Evolutionary conservation across 2,797 vertebrate genomes (phyloP).

Genomic region (Syngnathus acus): DNA sequence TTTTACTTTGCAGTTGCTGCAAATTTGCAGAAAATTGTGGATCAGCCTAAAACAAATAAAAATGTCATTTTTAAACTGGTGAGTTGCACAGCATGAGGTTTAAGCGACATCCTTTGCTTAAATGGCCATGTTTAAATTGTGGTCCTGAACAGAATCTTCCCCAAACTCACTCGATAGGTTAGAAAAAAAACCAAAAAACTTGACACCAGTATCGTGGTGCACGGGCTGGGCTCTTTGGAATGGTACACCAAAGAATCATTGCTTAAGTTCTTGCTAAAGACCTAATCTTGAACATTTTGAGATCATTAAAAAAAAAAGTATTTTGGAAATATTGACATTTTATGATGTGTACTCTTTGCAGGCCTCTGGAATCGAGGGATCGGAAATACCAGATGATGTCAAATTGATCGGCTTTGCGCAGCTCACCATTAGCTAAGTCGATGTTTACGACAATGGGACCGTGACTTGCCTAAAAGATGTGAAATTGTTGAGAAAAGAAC

Average conservation of each 20-base stretch:
- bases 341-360: conserved; percentile 34
- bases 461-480: conserved; percentile 75
- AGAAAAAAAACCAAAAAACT: no score
- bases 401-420: conserved; percentile 97
- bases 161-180: no score
- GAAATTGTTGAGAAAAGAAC: conserved; percentile 47
- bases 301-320: no score
- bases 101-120: not conserved
- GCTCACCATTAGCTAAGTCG: conserved; percentile 93
- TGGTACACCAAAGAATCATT: no score
- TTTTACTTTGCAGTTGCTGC: conserved; percentile 83
- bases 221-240: no score
- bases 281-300: no score
- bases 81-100: conserved; percentile 49
- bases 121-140: no score
- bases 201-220: no score
- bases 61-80: conserved; percentile 98
- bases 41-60: conserved; percentile 89
- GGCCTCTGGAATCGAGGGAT: conserved; percentile 90
- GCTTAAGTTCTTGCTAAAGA: no score
- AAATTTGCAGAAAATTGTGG: conserved; percentile 98
- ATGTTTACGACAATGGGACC: conserved; percentile 53
- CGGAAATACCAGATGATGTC: conserved; percentile 90
- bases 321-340: no score
- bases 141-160: no score